Base-by-base conservation (phyloP, 2,113 vertebrate species). In the Neodon shergylaensis region DNA sequence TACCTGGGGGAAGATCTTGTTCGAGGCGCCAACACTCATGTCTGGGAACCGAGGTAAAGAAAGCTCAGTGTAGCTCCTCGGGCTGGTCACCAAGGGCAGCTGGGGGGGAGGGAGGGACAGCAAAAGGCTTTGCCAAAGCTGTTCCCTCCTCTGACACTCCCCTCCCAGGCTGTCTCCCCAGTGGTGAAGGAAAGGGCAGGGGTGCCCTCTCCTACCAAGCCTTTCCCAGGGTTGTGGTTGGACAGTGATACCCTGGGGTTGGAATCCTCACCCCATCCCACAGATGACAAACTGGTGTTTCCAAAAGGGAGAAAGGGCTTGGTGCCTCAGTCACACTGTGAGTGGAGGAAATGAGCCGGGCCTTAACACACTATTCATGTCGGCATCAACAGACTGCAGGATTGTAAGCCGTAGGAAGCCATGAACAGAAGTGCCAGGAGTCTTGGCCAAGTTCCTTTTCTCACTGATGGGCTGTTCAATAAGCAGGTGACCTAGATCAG, bases 1-100 rank as follows among this genome's bases (percentile, higher is more conserved):
- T 79, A 98, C 97, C 96, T 95, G 92, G 66, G 96, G 96, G 47
- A 92, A 78, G 92, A 96, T 21, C 92, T 95, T 96, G 91, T 98
- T 97, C 95, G 96, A 96, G 86, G n/a, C 49, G 81, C 16, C 0
- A 5, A 84, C 7, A 26, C 82, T 47, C 63, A 74, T 24, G 47
- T 85, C 58, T 5, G 0, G 78, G 72, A 49, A 5, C 77, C 3
- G 12, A 9, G 14, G 49, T 22, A 68, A 31, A 33, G 77, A 83
- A 44, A 66, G 61, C 63, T 87, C 19, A 17, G 79, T 3, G 5
- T 2, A 13, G 47, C 44, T 19, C 39, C 82, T 72, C 16, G 13
- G n/a, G 22, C 49, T 54, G 1, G 95, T 97, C 77, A 61, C 94
- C 95, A 88, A 73, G 95, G 95, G 90, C 78, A 91, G 66, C 90